Conservation (phyloP, 2,888 invertebrate genomes). For the Aphodius sticticus region DNA sequence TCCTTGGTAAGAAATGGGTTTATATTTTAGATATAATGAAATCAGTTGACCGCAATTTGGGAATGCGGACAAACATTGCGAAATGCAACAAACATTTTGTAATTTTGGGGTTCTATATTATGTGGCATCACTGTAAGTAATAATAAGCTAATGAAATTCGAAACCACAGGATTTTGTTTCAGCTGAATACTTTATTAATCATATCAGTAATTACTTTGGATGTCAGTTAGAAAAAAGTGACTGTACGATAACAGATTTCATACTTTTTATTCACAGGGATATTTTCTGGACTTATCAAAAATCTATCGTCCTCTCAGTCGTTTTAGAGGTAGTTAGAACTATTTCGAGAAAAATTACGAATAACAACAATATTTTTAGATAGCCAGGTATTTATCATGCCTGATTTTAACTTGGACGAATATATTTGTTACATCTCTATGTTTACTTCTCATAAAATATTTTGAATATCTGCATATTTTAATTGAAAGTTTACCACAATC, state of each 20-base stretch:
- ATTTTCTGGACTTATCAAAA: conserved; percentile 19
- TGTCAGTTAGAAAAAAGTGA: background rate
- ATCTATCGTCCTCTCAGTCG: background rate
- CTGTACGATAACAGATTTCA: background rate
- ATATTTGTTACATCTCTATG: background rate
- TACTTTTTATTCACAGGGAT: background rate
- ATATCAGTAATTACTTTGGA: background rate
- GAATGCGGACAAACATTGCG: background rate
- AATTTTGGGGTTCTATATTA: background rate
- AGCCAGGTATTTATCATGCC: background rate
- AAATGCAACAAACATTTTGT: background rate
- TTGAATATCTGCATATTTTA: conserved; percentile 7
- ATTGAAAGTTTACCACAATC: background rate
- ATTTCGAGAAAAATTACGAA: background rate
- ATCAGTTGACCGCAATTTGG: background rate
- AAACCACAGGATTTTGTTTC: background rate
- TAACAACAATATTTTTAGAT: background rate
- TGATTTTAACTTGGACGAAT: background rate
- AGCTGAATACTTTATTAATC: background rate
- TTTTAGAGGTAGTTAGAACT: conserved; percentile 6
- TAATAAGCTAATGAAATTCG: background rate
- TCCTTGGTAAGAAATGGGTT: background rate
- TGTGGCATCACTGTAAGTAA: background rate
- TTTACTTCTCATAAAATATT: background rate
- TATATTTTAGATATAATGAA: background rate